Evolutionary conservation across 53 echinoderm and acorn worm genomes (phyloP), one percentile per base, ranked within the genome.

Genomic region (Pentamera pediparva): DNA sequence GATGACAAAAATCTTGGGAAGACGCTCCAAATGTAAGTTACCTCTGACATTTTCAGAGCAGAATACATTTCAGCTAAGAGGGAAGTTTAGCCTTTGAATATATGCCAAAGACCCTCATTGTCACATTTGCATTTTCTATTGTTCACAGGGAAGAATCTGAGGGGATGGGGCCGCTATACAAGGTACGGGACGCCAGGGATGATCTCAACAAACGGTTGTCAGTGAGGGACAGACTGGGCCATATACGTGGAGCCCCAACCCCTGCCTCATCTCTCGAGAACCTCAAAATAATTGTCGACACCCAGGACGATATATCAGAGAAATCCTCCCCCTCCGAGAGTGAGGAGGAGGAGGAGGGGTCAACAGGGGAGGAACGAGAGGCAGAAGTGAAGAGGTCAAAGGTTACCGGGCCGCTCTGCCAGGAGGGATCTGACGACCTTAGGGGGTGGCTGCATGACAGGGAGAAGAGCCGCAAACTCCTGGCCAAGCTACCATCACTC

Each of bases 251-350:
- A 11, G 56, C 73, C 12, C 73, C 73, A 6, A 84, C 64, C 61
- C 88, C 76, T 26, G 85, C 89, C 31, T 53, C 85, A 26, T 92
- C 82, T 70, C 85, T 76, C 63, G 87, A 87, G 33, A 92, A 92
- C 82, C 79, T 92, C 43, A 88, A 92, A 74, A 78, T 92, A 52
- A 89, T 92, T 51, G 79, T 92, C 12, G 82, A 87, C 75, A 77
- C 82, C 28, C 82, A 88, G 27, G 85, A 88, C 26, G 85, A 62
- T n/a, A 56, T 82, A 39, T 76, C 77, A 32, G 78, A 61, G 39
- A 78, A 84, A 39, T 48, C 49, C 15, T 48, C 49, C 0, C 47
- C 62, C 0, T 53, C 35, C 15, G 84, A 69, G 19, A n/a, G n/a
- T n/a, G n/a, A n/a, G 74, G 49, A 32, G 69, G 22, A 1, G 0